Evolutionary conservation across 2,888 invertebrate genomes (phyloP), one percentile per base, ranked within the genome.

Genomic region (Pterobdella sp.): DNA sequence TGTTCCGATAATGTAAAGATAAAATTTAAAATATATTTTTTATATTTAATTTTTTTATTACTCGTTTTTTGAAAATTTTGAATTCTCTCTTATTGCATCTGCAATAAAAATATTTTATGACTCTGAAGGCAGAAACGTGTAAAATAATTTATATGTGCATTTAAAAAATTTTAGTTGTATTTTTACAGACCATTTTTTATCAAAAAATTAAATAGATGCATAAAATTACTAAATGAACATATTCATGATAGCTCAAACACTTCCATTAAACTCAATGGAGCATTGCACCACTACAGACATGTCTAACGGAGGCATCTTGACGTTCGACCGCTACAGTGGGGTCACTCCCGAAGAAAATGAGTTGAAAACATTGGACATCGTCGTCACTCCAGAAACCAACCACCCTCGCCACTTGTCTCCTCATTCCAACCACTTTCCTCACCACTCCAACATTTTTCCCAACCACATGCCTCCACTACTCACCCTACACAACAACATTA

Each of bases 311-410:
- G 71, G 56, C 60, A 56, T 71, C 29, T 1, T 71, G 35, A 71
- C 52, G n/a, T 71, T 71, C 52, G 63, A 71, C 14, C 52, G 71
- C 26, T 71, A 71, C 52, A 36, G 63, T 26, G 63, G 71, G n/a
- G 36, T 63, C 29, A 71, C 63, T 29, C 71, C 63, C 1, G 71
- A 71, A 29, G 71, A 71, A 35, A 71, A 36, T 34, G 71, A 71
- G 63, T 56, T 71, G 71, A 71, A 71, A 32, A 71, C 71, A 1
- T 32, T 71, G 34, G 71, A 71, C 36, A 63, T 71, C 63, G 63
- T 63, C n/a, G 56, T 71, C 35, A 63, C 31, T 35, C 34, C 34
- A 7, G 71, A 71, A 35, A 29, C 63, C 0, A 63, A 71, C 36
- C 71, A 63, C 71, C n/a, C 26, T 31, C 60, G 32, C 71, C 56